phyloP scores from a whole-genome alignment of 2,113 vertebrate genomes.

The Notothenia rossii region DNA sequence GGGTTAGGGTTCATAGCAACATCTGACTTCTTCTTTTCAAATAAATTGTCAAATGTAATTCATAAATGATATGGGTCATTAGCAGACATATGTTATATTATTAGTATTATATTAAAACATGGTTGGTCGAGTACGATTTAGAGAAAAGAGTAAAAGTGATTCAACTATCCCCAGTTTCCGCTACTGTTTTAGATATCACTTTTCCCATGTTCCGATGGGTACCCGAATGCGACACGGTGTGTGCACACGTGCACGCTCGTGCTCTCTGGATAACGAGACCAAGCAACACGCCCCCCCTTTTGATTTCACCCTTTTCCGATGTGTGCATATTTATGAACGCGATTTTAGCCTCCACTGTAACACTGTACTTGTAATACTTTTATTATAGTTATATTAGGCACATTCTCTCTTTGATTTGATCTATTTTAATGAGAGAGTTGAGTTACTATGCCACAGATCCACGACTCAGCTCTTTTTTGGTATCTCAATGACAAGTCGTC shows the following conservation, averaged over 20 bases:
- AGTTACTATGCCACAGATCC: slow-evolving; percentile 55
- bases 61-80: too few species aligned
- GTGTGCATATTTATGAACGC: neutral
- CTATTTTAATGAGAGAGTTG: neutral
- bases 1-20: too few species aligned
- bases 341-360: neutral
- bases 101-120: too few species aligned
- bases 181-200: neutral
- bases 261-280: neutral
- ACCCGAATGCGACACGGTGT: slow-evolving; percentile 28
- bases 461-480: slow-evolving; percentile 40
- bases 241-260: neutral
- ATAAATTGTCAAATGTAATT: too few species aligned
- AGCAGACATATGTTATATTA: too few species aligned
- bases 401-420: neutral
- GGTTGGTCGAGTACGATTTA: too few species aligned
- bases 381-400: neutral
- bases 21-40: too few species aligned
- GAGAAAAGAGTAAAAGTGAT: too few species aligned
- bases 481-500: slow-evolving; percentile 21
- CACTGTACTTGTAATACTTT: neutral
- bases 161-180: too few species aligned
- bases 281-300: neutral
- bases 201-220: slow-evolving; percentile 12
- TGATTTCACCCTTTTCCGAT: accelerated